Evolutionary conservation across 1,140 invertebrate genomes (phyloP), one percentile per base, ranked within the genome.

Genomic region (Agrilus planipennis): DNA sequence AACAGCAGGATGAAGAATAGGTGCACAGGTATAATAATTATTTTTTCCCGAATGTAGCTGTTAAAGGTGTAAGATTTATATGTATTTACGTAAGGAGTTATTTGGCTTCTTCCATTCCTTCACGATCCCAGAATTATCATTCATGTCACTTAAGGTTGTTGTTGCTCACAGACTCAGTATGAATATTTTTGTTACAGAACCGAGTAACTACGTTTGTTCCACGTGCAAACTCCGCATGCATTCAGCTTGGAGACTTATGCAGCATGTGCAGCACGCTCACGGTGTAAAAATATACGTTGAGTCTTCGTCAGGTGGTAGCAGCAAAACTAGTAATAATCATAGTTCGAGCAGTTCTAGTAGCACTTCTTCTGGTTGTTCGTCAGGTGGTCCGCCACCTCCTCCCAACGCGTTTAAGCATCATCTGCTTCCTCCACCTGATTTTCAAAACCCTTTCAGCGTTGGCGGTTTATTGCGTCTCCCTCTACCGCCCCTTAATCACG

Each of bases 271-370:
- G 64, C 84, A 84, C 48, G 77, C 81, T 32, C 92, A 96, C 61
- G 91, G 91, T 14, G 81, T 94, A 42, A 87, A 91, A 60, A 89
- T 96, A 49, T 96, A 93, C 66, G 74, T 84, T 18, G 83, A 89
- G 44, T 48, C 52, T 6, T 49, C 47, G 10, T 46, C 47, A 6
- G 28, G 67, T 60, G 51, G 43, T 15, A 61, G 34, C 61, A 68
- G 14, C 61, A 69, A 34, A 57, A 67, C 28, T 61, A 61, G 58
- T 42, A 60, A 60, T 46, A 64, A 62, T 44, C 63, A 71, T 55
- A 72, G 71, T 36, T 61, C 68, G 11, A 69, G 65, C 17, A 70
- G 62, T 49, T 68, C 63, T 25, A 74, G 69, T 45, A 70, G 73
- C 37, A 63, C 72, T 25, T 65, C 73, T 53, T 71, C 70, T 12